These are phyloP conservation scores for Cheiracanthium punctorium DNA, from an alignment of 2,888 invertebrate genomes.

Conservation along the genomic window DNA sequence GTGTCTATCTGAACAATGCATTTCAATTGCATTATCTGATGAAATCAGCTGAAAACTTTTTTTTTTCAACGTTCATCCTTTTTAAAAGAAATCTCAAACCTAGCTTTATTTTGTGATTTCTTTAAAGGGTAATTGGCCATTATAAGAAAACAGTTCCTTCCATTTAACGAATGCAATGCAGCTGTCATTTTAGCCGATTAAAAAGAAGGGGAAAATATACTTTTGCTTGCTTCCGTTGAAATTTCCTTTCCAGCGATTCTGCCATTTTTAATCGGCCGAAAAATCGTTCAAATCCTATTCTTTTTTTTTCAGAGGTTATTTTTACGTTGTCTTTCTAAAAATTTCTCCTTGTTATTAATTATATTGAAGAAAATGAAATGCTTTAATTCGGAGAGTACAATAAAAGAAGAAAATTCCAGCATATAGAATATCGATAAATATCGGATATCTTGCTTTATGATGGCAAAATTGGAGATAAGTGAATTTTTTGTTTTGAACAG, in stretches of 20 bases:
- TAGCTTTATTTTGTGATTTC: neutral
- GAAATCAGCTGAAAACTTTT: no score
- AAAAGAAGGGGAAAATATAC: no score
- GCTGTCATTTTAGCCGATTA: neutral
- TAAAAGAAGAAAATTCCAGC: neutral
- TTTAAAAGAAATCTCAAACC: neutral
- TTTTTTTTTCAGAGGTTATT: neutral
- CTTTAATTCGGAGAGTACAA: neutral
- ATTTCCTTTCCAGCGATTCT: neutral
- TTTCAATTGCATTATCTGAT: no score
- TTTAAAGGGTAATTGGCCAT: neutral
- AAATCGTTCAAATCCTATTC: neutral
- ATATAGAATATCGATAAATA: neutral
- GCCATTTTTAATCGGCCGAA: neutral
- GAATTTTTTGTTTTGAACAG: no score
- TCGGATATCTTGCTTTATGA: neutral
- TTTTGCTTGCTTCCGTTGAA: neutral
- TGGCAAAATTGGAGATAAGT: neutral
- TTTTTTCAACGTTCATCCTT: no score
- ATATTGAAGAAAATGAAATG: neutral
- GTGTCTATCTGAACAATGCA: no score
- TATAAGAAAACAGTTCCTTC: neutral
- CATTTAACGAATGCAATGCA: neutral
- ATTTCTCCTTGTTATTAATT: neutral
- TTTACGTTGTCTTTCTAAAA: neutral